Base-by-base conservation (phyloP, 2,113 vertebrate species). In the Nothoprocta perdicaria region DNA sequence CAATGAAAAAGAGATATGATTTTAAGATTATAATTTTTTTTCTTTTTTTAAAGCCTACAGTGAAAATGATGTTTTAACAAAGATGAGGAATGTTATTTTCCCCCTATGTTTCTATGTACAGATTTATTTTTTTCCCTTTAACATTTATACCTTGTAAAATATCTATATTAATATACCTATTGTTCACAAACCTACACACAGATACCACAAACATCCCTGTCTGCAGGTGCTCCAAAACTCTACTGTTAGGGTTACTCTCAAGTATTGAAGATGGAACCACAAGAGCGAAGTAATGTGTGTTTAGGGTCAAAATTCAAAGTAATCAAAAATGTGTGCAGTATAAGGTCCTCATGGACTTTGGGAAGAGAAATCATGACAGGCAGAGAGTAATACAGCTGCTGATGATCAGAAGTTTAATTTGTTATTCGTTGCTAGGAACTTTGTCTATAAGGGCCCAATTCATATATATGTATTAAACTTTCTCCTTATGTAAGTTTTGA, bases 401-500 rank as follows among this genome's bases (percentile, higher is more conserved):
- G 90, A 91, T 1, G 72, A 89, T 89, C 75, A 88, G 65, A 87
- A 91, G 46, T 68, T 89, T 95, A 91, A 93, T 96, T 85, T 29
- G 23, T 88, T 92, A 80, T 77, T 90, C 86, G 74, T 67, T 93
- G 68, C 68, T 52, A 65, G 62, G 81, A 95, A 72, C 76, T 68
- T 87, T 89, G 76, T 65, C 95, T 91, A 53, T 72, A 85, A 96
- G 91, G 94, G 61, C 91, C 84, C 35, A 89, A 72, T 94, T 93
- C 61, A 88, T 78, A 92, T 89, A 85, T 89, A 91, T 89, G 79
- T 91, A 93, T 96, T 92, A 79, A 95, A 91, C 9, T 92, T 90
- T 19, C 76, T 75, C 72, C 92, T 92, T 89, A 29, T 92, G 82
- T 92, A 80, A 43, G 43, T 92, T 95, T 94, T 91, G 82, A 83